phyloP scores from a whole-genome alignment of 2,888 invertebrate species.

The Flabesymbios commensalis region DNA sequence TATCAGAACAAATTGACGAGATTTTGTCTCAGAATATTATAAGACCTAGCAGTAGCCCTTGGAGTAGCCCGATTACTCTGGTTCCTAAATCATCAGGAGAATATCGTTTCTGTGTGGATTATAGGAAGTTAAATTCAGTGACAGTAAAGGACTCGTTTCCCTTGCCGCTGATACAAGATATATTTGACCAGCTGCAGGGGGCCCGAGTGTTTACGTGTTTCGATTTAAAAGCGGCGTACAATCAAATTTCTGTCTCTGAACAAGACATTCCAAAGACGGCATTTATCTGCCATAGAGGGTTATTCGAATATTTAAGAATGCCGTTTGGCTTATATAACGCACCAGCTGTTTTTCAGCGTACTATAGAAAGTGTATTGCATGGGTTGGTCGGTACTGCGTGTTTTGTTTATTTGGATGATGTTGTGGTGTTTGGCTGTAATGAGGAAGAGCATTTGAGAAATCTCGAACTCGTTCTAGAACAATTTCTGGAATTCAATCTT shows the following conservation, averaged over 20 bases:
- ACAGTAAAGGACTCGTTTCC: neutral
- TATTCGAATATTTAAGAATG: neutral
- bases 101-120: constrained; percentile 9
- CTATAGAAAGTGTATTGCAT: neutral
- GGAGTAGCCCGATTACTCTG: too few species aligned
- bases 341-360: neutral
- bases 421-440: neutral
- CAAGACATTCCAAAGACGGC: neutral
- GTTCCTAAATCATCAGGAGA: too few species aligned
- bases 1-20: too few species aligned
- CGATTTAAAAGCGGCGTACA: neutral
- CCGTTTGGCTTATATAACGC: neutral
- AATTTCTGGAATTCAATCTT: neutral
- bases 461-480: neutral
- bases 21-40: too few species aligned
- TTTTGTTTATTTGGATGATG: constrained; percentile 2
- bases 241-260: neutral
- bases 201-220: neutral
- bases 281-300: neutral
- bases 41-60: too few species aligned
- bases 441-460: neutral
- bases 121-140: neutral
- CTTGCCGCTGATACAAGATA: neutral
- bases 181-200: neutral
- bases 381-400: neutral